Evolutionary conservation across 2,797 vertebrate species (phyloP), one percentile per base, ranked within the genome.

Genomic region (Erpetoichthys calabaricus): DNA sequence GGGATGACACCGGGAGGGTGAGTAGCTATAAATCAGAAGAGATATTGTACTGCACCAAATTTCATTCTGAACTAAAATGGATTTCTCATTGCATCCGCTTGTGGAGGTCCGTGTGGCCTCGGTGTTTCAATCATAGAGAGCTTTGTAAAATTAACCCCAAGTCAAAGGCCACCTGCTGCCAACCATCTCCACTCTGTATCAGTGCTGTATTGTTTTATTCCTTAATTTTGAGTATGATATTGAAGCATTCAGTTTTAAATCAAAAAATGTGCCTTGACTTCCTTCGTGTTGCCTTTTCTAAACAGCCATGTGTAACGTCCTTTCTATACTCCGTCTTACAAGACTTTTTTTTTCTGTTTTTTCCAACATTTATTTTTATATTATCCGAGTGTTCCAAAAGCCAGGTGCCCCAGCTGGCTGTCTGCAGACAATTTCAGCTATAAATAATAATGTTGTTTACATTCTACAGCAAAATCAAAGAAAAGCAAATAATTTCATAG

Each of bases 111-210:
- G 4, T 25, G 25, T 54, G 10, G 41, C 53, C 53, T 54, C 7
- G 7, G 51, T 52, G n/a, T 42, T 54, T 54, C 53, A 54, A 54
- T 54, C 53, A 54, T 7, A 54, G 10, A 54, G 53, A 54, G 53
- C 53, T 54, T 54, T 54, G 41, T 54, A 41, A 54, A 54, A 54
- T 54, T 54, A 54, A 42, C 10, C 53, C 41, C 8, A 43, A 42
- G 53, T 25, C 53, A 25, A 5, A 7, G 3, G 5, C 5, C 53
- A 54, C 5, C 53, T 41, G 41, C 6, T 25, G 5, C 10, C 6
- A 41, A 5, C 42, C 5, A 54, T 42, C 4, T 3, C 3, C 8
- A 54, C 53, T 54, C 10, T 42, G 44, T 6, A 51, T 6, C 5
- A 5, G 25, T 25, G 25, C 25, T 25, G 25, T 25, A 25, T 25